Conservation (phyloP, 2,888 invertebrate genomes). For the Cremastobaeus sp. region DNA sequence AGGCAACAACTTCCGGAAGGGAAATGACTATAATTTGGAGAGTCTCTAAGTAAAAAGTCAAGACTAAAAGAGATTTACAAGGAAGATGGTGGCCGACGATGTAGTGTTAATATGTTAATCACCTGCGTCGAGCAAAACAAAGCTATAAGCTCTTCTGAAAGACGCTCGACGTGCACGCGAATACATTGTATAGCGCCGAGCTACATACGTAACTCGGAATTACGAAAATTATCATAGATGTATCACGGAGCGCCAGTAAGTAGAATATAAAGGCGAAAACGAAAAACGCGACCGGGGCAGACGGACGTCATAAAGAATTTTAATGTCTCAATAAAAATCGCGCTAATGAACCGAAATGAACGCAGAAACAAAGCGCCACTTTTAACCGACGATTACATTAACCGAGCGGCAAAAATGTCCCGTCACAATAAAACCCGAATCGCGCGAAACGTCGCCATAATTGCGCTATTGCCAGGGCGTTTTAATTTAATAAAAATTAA, state of each 20-base stretch:
- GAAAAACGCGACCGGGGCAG: neutral
- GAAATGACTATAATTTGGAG: slow-evolving; percentile 51
- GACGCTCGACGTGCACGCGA: slow-evolving; percentile 62
- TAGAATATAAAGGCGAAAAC: slow-evolving; percentile 12
- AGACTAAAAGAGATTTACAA: slow-evolving; percentile 46
- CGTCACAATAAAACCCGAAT: slow-evolving; percentile 45
- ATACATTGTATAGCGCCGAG: slow-evolving; percentile 48
- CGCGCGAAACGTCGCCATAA: slow-evolving; percentile 43
- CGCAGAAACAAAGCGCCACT: slow-evolving; percentile 27
- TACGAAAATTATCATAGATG: slow-evolving; percentile 59
- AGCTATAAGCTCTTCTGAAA: slow-evolving; percentile 59
- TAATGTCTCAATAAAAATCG: slow-evolving; percentile 53
- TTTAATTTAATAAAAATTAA: slow-evolving; percentile 59
- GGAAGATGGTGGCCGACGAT: slow-evolving; percentile 47
- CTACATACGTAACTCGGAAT: slow-evolving; percentile 48
- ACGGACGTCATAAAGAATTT: slow-evolving; percentile 36
- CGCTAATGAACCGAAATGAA: slow-evolving; percentile 52
- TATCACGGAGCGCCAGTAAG: slow-evolving; percentile 36
- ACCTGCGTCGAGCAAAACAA: slow-evolving; percentile 58
- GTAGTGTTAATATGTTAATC: slow-evolving; percentile 62
- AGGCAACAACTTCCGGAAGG: slow-evolving; percentile 53
- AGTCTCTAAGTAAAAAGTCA: slow-evolving; percentile 45
- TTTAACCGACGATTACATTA: slow-evolving; percentile 39
- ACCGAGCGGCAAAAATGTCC: slow-evolving; percentile 29
- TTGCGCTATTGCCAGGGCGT: slow-evolving; percentile 32